Percentiles rank a stretch among this genome's conserved stretches.
phyloP scores from a whole-genome alignment of 1,140 invertebrate genomes.

The Tigriopus japonicus region DNA sequence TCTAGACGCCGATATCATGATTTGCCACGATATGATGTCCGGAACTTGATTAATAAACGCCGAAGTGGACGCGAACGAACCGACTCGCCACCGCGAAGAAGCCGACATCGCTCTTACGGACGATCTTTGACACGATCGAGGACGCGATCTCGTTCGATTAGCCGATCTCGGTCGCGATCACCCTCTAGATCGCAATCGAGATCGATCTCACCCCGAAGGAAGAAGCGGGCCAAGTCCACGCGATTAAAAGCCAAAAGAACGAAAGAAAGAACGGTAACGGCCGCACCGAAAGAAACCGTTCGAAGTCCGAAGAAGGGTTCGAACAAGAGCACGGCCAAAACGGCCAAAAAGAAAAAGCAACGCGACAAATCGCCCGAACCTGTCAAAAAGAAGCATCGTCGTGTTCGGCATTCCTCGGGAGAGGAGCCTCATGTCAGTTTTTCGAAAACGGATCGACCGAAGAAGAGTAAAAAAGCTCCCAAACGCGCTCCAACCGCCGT shows the following conservation, averaged over 20 bases:
- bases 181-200: neutral
- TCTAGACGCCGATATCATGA: neutral
- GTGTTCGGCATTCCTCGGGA: neutral
- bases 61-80: neutral
- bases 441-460: neutral
- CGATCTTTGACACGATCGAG: neutral
- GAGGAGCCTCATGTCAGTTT: neutral
- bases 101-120: neutral
- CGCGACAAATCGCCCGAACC: neutral
- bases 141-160: neutral
- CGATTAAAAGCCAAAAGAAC: neutral
- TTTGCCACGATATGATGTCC: conserved; percentile 2
- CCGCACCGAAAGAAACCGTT: neutral
- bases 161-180: neutral
- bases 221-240: neutral
- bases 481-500: neutral
- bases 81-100: neutral
- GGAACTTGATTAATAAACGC: conserved; percentile 2
- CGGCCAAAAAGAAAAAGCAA: neutral
- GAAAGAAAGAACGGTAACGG: neutral
- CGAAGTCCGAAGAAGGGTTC: neutral
- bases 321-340: neutral
- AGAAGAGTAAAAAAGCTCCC: neutral
- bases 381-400: neutral
- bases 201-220: neutral